phyloP scores from a whole-genome alignment of 2,797 vertebrate genomes.

The Notolepis coatsorum region DNA sequence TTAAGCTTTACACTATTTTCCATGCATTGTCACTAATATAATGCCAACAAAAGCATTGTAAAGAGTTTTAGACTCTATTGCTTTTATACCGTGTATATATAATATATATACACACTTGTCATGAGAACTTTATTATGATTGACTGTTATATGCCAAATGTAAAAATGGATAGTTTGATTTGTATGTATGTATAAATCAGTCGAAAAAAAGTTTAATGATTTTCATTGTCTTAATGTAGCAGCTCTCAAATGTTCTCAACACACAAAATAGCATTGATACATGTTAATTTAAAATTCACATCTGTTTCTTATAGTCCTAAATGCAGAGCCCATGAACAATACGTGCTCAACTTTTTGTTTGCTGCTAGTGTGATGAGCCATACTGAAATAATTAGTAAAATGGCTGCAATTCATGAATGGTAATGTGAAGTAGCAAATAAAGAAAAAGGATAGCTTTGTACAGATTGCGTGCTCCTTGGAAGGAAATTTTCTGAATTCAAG shows the following conservation, averaged over 20 bases:
- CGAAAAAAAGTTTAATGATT: constrained; percentile 31
- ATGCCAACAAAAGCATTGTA: constrained; percentile 22
- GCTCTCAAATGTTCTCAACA: background rate
- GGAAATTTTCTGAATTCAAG: constrained; percentile 15
- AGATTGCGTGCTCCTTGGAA: background rate
- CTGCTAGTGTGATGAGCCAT: constrained; percentile 25
- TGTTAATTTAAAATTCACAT: background rate
- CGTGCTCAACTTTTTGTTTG: background rate
- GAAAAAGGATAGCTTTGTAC: background rate
- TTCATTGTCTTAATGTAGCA: background rate
- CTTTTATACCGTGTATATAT: background rate
- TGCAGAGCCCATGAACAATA: background rate
- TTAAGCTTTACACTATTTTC: constrained; percentile 50
- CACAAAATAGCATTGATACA: background rate
- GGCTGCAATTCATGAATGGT: background rate
- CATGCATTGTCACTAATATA: constrained; percentile 14
- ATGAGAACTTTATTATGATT: background rate
- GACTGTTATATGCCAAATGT: background rate
- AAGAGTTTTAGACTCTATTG: background rate
- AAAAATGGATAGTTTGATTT: background rate
- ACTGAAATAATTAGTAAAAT: background rate
- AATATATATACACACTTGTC: background rate
- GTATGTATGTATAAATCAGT: background rate
- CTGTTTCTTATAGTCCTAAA: background rate
- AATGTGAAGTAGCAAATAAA: background rate